phyloP scores from a whole-genome alignment of 2,888 invertebrate genomes.

The Campopleginae sp. region DNA sequence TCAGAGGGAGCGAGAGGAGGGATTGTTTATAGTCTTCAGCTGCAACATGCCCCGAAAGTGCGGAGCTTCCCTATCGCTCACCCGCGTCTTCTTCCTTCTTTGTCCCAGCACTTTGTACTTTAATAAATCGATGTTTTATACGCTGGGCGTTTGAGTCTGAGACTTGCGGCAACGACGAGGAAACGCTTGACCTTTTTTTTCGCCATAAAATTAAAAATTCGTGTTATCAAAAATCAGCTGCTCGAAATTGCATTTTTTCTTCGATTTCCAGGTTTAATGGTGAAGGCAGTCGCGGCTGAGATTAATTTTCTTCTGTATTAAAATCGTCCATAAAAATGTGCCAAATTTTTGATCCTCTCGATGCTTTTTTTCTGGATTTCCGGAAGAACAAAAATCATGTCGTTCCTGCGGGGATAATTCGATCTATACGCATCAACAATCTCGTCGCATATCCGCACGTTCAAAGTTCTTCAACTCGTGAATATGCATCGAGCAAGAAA shows the following conservation, averaged over 20 bases:
- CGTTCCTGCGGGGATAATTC: slow-evolving; percentile 9
- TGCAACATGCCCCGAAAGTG: slow-evolving; percentile 64
- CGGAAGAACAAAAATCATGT: background rate
- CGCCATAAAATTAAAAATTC: background rate
- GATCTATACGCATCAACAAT: slow-evolving; percentile 22
- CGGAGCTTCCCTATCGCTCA: slow-evolving; percentile 43
- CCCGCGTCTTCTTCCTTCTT: background rate
- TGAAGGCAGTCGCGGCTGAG: too few relatives aligned
- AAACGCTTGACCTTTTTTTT: background rate
- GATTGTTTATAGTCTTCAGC: slow-evolving; percentile 71
- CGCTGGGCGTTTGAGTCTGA: background rate
- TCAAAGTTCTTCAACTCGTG: background rate
- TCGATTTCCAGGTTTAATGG: too few relatives aligned
- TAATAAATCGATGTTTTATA: background rate
- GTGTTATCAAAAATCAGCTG: background rate
- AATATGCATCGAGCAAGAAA: slow-evolving; percentile 14
- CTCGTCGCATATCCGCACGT: slow-evolving; percentile 29
- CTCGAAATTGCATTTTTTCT: background rate
- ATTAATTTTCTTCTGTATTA: too few relatives aligned
- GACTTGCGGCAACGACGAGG: background rate
- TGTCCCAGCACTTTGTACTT: background rate
- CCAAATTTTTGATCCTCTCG: too few relatives aligned
- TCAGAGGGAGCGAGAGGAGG: slow-evolving; percentile 36
- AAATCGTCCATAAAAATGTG: too few relatives aligned
- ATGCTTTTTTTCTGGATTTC: too few relatives aligned